Base-by-base conservation (phyloP, 2,797 vertebrate genomes). In the Oryzias sinensis region DNA sequence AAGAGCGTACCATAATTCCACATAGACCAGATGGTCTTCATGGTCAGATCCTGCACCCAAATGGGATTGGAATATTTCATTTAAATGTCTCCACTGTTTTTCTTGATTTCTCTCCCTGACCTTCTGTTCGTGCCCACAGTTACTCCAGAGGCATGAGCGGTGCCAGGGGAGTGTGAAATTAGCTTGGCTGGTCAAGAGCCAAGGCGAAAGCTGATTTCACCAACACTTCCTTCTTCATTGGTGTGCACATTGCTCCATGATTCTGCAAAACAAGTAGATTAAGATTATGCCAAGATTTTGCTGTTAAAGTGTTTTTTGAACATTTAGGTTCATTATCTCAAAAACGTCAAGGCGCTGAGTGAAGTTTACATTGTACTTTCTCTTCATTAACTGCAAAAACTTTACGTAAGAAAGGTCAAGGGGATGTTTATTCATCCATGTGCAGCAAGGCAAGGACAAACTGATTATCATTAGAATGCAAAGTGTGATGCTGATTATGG, bases 161-260 rank as follows among this genome's bases (percentile, higher is more conserved):
- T 87, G 83, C 88, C 87, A 87, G 72, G 86, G 85, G 87, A 91
- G 90, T 91, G 90, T 91, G 90, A 92, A 91, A 92, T 92, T 91
- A 90, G 82, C 85, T 86, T 84, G 74, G 82, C 83, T 60, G 58
- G 80, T 73, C 77, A 84, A 70, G 84, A 85, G 68, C 61, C 68
- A 20, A 63, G 65, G 70, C 80, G 53, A 53, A 46, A 57, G 78
- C 77, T 60, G 72, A 74, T 54, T 74, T 75, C 46, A 15, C 61
- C 69, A 76, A 70, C 76, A 54, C 76, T 70, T 80, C 68, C 59
- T 75, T 29, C 62, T 65, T 27, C 15, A 47, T 22, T 4, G 43
- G 22, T 42, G 40, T 78, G 62, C 66, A 50, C 61, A 44, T 27
- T 25, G 60, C 43, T 76, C 33, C 46, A 14, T 43, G 46, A 37